Evolutionary conservation across 2,888 invertebrate species (phyloP).

Genomic region (Creontiades dilutus): DNA sequence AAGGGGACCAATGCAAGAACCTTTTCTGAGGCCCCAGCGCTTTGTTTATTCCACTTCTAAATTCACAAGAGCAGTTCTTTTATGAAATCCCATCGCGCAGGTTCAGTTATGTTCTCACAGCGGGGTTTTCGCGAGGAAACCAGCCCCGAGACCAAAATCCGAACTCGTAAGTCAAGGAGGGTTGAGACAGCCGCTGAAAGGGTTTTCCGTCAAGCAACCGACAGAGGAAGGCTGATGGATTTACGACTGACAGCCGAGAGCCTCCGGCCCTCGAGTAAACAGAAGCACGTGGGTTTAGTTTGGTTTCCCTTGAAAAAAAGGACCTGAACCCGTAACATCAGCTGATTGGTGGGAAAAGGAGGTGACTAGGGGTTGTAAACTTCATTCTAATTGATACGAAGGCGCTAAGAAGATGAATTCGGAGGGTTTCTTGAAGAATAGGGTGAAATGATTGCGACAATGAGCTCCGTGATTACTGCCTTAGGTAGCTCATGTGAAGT

Average conservation of each 20-base stretch:
- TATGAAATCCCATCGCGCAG: too few relatives aligned
- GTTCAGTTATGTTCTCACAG: too few relatives aligned
- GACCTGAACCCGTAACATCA: not conserved
- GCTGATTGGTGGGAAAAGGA: not conserved
- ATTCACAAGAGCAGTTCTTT: too few relatives aligned
- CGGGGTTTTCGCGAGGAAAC: too few relatives aligned
- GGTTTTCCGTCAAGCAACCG: not conserved
- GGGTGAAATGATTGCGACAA: not conserved
- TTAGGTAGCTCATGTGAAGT: too few relatives aligned
- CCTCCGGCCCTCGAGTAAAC: not conserved
- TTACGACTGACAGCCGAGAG: slow-evolving; percentile 57
- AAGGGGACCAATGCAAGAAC: too few relatives aligned
- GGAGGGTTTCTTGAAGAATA: not conserved
- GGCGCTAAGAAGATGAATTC: not conserved
- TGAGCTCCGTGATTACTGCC: not conserved
- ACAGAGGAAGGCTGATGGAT: slow-evolving; percentile 40
- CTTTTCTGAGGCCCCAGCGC: too few relatives aligned
- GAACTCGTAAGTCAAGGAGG: slow-evolving; percentile 38
- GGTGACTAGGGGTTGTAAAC: not conserved
- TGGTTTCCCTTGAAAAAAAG: not conserved
- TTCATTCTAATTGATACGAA: not conserved
- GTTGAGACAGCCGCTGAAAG: slow-evolving; percentile 31
- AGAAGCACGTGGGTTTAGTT: slow-evolving; percentile 9
- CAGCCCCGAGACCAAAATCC: not conserved
- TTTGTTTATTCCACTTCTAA: too few relatives aligned